Evolutionary conservation across 2,888 invertebrate species (phyloP).

Genomic region (Cheilosia scutellata): DNA sequence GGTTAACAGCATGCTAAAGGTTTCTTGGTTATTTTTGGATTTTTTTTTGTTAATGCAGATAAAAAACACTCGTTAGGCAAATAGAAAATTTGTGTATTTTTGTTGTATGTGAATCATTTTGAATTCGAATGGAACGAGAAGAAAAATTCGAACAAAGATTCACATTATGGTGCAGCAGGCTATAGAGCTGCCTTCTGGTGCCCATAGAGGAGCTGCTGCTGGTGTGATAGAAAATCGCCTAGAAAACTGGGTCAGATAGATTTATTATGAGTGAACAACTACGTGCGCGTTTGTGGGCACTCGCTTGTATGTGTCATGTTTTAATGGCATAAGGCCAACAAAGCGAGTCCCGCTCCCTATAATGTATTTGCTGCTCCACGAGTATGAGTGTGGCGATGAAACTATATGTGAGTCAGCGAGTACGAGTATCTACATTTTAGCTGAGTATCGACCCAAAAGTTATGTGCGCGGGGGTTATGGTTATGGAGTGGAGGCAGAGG

Average conservation of each 20-base stretch:
- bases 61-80: conserved; percentile 42
- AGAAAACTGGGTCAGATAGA: conserved; percentile 76
- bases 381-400: conserved; percentile 54
- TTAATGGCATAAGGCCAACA: conserved; percentile 73
- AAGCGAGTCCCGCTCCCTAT: conserved; percentile 56
- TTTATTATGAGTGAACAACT: conserved; percentile 75
- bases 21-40: conserved; percentile 21
- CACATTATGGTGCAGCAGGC: conserved; percentile 65
- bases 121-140: not conserved
- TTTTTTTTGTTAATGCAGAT: conserved; percentile 20
- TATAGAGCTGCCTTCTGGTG: conserved; percentile 57
- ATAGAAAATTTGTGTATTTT: conserved; percentile 26
- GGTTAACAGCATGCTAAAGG: conserved; percentile 38
- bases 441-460: conserved; percentile 70
- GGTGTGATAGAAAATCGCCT: conserved; percentile 73
- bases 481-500: conserved; percentile 18
- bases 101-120: conserved; percentile 43
- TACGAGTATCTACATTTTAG: conserved; percentile 64
- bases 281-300: conserved; percentile 46
- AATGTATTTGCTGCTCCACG: conserved; percentile 11
- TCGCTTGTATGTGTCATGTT: conserved; percentile 54
- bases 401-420: conserved; percentile 63
- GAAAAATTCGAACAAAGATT: conserved; percentile 35
- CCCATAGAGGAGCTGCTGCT: conserved; percentile 53
- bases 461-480: conserved; percentile 28